Base-by-base conservation (phyloP, 2,888 invertebrate genomes). In the Noctuana brunneofusca region DNA sequence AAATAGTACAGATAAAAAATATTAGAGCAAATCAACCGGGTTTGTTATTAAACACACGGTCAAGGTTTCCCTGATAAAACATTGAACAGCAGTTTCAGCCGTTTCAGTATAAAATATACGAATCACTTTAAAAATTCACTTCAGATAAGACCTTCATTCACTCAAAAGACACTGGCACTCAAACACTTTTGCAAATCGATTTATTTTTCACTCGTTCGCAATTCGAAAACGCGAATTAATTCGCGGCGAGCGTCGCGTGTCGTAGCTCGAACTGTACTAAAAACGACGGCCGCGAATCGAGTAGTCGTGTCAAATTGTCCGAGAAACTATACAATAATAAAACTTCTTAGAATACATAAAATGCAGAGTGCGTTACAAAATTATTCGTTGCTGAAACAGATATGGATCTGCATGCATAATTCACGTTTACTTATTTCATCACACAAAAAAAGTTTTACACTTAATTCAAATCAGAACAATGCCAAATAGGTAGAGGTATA, bases 251-350 rank as follows among this genome's bases (percentile, higher is more conserved):
- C 90, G 90, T 87, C 86, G 79, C 65, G 76, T 79, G 80, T 75
- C 80, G 81, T 74, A 73, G 86, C 81, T 84, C 79, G 83, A 84
- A 87, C 80, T 79, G 73, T 79, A 89, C 89, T 89, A 81, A 82
- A 76, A 71, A 68, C 66, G 66, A n/a, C 69, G 71, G 75, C 73
- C 74, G 72, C 67, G 65, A 70, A 75, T 73, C 41, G 14, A 14
- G 16, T 8, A 2, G 16, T 38, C 14, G 14, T 43, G 76, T 78
- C 78, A 77, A 82, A 85, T 80, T 75, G 71, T 75, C 71, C 67
- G 69, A 70, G 72, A 78, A 77, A 78, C 74, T n/a, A n/a, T n/a
- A n/a, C n/a, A n/a, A n/a, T n/a, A n/a, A n/a, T n/a, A n/a, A n/a
- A n/a, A n/a, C n/a, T n/a, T n/a, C n/a, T 68, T 8, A 18, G 20